phyloP scores from a whole-genome alignment of 2,797 vertebrate species.

The Oreonectes daqikongensis region DNA sequence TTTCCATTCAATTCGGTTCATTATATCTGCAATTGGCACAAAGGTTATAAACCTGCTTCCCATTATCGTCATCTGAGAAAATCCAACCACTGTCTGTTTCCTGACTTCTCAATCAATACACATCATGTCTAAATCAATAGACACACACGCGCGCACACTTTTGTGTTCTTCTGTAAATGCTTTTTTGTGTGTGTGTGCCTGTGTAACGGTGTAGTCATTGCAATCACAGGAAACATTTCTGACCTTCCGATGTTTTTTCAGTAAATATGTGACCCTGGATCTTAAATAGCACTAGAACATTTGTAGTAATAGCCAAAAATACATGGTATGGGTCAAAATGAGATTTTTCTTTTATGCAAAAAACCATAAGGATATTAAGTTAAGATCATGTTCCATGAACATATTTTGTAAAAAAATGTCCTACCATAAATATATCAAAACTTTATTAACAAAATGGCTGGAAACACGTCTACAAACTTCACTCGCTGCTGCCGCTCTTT shows the following conservation, averaged over 20 bases:
- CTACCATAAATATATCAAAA: too few relatives aligned
- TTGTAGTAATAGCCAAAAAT: too few relatives aligned
- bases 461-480: too few relatives aligned
- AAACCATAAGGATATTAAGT: too few relatives aligned
- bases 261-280: neutral
- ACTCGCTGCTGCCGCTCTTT: too few relatives aligned
- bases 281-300: too few relatives aligned
- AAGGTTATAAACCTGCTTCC: neutral
- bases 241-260: slow-evolving; percentile 24
- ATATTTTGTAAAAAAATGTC: too few relatives aligned
- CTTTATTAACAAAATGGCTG: too few relatives aligned
- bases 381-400: too few relatives aligned
- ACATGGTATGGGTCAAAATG: too few relatives aligned
- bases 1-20: slow-evolving; percentile 4
- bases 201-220: slow-evolving; percentile 4
- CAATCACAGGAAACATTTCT: slow-evolving; percentile 23
- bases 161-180: neutral
- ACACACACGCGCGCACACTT: neutral
- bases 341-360: too few relatives aligned
- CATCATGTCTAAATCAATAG: slow-evolving; percentile 33
- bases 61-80: slow-evolving; percentile 7
- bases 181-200: slow-evolving; percentile 1
- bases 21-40: neutral
- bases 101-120: slow-evolving; percentile 31
- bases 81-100: slow-evolving; percentile 1